These are phyloP conservation scores for Rhagologus leucostigma DNA, from an alignment of 2,113 vertebrate species.

Conservation along the genomic window DNA sequence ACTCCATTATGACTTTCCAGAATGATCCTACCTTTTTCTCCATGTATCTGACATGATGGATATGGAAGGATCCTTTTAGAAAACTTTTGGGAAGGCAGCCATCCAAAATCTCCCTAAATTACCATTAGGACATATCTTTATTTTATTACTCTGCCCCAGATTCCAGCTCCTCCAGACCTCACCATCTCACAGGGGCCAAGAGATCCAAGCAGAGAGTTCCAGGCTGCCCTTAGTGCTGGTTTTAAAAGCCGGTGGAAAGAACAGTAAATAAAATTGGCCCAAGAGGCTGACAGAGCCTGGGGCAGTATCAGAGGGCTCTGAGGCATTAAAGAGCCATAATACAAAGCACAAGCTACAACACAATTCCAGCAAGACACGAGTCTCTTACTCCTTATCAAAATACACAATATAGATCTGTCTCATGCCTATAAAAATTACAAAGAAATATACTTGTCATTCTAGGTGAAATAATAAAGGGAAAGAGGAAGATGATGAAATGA, in stretches of 20 bases:
- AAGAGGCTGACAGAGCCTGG: neutral
- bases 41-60: neutral
- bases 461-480: neutral
- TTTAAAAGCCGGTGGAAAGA: neutral
- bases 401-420: neutral
- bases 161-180: neutral
- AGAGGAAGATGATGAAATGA: neutral
- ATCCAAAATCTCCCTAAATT: neutral
- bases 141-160: neutral
- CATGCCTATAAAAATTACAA: neutral
- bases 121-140: neutral
- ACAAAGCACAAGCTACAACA: neutral
- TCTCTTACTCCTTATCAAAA: neutral
- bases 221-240: neutral
- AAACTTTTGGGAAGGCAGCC: neutral
- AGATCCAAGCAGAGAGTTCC: neutral
- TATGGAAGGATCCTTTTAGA: neutral
- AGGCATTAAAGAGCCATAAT: neutral
- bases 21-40: neutral
- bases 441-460: neutral
- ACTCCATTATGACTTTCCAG: neutral
- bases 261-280: neutral
- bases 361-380: neutral
- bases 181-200: neutral
- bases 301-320: neutral